Percentiles rank a stretch among this genome's conserved stretches.
Evolutionary conservation across 2,888 invertebrate species (phyloP).

Genomic region (Acleris cristana): DNA sequence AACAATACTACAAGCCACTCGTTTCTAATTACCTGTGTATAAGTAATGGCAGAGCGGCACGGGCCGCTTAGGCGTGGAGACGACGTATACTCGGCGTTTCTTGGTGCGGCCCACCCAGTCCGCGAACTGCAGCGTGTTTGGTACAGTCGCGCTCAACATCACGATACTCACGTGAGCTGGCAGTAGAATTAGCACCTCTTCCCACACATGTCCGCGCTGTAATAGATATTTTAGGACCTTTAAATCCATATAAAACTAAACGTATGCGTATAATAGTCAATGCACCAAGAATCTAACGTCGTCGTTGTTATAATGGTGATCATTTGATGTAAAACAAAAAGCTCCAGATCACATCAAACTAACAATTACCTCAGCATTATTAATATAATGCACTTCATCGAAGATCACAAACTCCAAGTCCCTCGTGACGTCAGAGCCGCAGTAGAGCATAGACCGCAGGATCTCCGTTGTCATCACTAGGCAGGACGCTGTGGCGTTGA

Average conservation of each 20-base stretch:
- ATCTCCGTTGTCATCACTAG: constrained; percentile 99
- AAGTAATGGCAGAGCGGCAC: constrained; percentile 98
- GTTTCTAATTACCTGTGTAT: constrained; percentile 86
- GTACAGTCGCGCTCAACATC: constrained; percentile 98
- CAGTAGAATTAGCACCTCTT: constrained; percentile 97
- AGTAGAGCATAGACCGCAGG: constrained; percentile 97
- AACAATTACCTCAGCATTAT: constrained; percentile 93
- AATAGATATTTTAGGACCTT: constrained; percentile 11
- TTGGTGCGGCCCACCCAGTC: constrained; percentile 95
- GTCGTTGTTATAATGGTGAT: too few species aligned
- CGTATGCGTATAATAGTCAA: too few species aligned
- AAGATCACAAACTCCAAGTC: constrained; percentile 99
- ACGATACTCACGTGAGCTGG: constrained; percentile 98
- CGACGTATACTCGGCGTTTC: constrained; percentile 95
- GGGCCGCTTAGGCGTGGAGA: constrained; percentile 96
- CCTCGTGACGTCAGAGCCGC: constrained; percentile 95
- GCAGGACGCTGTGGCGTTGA: constrained; percentile 96
- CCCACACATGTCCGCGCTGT: constrained; percentile 99
- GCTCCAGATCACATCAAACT: too few species aligned
- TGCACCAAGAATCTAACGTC: too few species aligned
- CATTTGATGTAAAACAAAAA: not conserved
- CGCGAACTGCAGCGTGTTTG: constrained; percentile 98
- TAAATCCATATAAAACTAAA: too few species aligned
- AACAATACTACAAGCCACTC: too few species aligned
- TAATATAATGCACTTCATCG: constrained; percentile 99